phyloP scores from a whole-genome alignment of 2,888 invertebrate genomes.

The Oeneis ivallda region DNA sequence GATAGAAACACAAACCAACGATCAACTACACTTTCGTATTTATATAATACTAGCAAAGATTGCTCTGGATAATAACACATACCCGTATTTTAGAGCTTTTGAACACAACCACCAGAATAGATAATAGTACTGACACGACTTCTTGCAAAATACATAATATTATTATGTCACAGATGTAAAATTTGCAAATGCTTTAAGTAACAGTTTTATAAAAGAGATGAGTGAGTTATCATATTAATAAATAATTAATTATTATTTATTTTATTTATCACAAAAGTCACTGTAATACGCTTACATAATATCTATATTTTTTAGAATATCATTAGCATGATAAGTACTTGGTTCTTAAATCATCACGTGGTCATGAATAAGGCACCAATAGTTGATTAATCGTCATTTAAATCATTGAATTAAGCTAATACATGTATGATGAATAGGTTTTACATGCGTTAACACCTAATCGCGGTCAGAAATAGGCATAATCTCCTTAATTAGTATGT shows the following conservation, averaged over 20 bases:
- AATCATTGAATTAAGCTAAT: constrained; percentile 17
- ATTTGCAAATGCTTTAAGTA: no score
- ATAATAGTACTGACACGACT: no score
- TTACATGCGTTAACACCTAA: constrained; percentile 21
- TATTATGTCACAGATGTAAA: no score
- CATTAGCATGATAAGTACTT: not conserved
- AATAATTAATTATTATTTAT: no score
- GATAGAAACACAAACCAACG: no score
- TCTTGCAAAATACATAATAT: no score
- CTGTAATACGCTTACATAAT: not conserved
- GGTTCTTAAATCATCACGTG: constrained; percentile 1
- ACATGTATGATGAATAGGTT: constrained; percentile 21
- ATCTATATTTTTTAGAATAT: not conserved
- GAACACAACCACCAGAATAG: not conserved
- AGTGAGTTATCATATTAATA: no score
- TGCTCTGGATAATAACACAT: not conserved
- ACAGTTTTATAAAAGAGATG: no score
- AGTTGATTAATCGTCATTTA: constrained; percentile 16
- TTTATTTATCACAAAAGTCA: not conserved
- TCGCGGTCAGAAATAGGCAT: constrained; percentile 12
- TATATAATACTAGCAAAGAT: no score
- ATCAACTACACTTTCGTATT: no score
- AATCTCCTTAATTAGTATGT: constrained; percentile 13
- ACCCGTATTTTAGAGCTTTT: not conserved
- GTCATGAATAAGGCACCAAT: constrained; percentile 14